Percentiles rank a stretch among this genome's conserved stretches.
Evolutionary conservation across 2,888 invertebrate species (phyloP).

Genomic region (Amblyjoppa fuscipennis): DNA sequence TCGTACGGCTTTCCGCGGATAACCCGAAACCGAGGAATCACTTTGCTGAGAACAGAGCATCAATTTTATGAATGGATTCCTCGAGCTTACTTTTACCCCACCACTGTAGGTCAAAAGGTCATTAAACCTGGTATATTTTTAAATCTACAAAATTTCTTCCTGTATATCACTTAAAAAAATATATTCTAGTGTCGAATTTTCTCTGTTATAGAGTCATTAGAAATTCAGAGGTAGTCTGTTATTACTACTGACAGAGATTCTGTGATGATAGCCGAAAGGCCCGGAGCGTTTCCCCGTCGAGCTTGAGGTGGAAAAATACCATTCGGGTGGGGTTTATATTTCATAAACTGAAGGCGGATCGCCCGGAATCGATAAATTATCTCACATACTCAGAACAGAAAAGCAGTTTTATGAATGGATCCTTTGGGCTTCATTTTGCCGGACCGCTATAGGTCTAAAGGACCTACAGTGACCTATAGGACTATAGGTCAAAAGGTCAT

Average conservation of each 20-base stretch:
- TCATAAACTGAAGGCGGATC: conserved; percentile 18
- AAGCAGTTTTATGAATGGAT: neutral
- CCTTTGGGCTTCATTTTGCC: neutral
- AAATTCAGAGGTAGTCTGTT: no score
- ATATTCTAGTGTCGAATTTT: no score
- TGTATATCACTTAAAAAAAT: no score
- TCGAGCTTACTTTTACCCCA: neutral
- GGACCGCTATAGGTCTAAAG: neutral
- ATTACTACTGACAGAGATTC: no score
- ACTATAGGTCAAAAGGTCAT: neutral
- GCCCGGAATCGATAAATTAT: neutral
- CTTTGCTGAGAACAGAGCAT: neutral
- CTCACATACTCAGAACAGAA: neutral
- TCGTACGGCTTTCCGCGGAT: neutral
- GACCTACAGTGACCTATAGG: no score
- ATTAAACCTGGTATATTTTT: neutral
- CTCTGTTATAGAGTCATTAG: no score
- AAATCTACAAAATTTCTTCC: no score
- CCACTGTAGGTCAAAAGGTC: neutral
- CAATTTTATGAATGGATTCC: neutral
- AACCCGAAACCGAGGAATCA: neutral
- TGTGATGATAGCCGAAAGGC: conserved; percentile 53
- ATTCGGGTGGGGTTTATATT: conserved; percentile 48
- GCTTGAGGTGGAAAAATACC: conserved; percentile 38
- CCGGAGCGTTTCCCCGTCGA: conserved; percentile 27